Base-by-base conservation (phyloP, 2,113 vertebrate species). In the Sialia sialis region DNA sequence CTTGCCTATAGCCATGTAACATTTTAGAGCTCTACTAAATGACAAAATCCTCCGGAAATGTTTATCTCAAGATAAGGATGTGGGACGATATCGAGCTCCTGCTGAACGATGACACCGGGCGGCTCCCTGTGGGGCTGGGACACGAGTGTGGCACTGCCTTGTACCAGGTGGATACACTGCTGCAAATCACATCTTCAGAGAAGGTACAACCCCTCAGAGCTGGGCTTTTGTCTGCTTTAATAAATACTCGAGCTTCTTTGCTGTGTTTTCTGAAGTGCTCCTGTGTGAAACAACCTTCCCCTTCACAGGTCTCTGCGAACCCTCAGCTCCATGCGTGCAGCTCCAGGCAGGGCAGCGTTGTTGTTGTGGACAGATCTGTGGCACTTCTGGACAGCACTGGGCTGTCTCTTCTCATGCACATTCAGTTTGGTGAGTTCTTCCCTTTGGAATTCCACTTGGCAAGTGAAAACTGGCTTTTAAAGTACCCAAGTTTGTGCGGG, bases 51-150 rank as follows among this genome's bases (percentile, higher is more conserved):
- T 48, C 17, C 72, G 72, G 19, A 7, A 32, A 26, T 49, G 11
- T 86, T 76, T 67, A 2, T 76, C 4, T 5, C 8, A 84, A 82
- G 76, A 26, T 38, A 16, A 74, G 85, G 36, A 99, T 98, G 99
- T 99, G 99, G 99, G 98, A 97, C 54, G 98, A 99, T 7, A 95
- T 99, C 26, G 99, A 99, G 26, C 96, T 99, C 55, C 95, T 99
- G 39, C 91, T 97, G n/a, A 99, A 93, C 41, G 99, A 99, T 46
- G 99, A 99, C 70, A 99, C 98, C 0, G 98, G 97, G 66, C 98
- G 97, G 27, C 87, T 99, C 14, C 96, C 96, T 13, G 90, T 97
- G 34, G 98, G 97, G 32, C 94, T 98, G 29, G 96, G 96, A 32
- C 98, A 96, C 13, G 98, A 98, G 60, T 98, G 98, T 36, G 98